These are phyloP conservation scores for Euphonia xanthogaster DNA, from an alignment of 2,797 vertebrate genomes.

Conservation along the genomic window DNA sequence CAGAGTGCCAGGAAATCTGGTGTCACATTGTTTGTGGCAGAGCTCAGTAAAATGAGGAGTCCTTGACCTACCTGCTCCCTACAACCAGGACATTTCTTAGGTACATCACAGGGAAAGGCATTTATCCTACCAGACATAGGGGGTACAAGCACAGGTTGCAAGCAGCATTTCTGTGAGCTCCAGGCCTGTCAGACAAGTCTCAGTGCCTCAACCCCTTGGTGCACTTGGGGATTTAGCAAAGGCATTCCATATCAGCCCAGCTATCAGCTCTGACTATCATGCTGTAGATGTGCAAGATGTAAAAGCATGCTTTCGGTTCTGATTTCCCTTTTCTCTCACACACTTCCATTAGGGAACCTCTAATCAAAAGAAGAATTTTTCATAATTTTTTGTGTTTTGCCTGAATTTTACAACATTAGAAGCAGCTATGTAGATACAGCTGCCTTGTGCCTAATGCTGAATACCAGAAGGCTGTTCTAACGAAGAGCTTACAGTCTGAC, in stretches of 20 bases:
- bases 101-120: background rate
- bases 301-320: constrained; percentile 5
- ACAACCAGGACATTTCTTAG: background rate
- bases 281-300: background rate
- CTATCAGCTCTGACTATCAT: background rate
- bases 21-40: background rate
- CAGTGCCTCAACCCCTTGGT: background rate
- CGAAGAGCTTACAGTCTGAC: background rate
- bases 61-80: background rate
- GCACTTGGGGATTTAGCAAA: background rate
- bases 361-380: background rate
- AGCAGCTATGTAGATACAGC: background rate
- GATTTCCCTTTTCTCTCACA: constrained; percentile 3
- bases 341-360: constrained; percentile 32
- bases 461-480: background rate
- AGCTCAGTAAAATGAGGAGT: background rate
- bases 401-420: background rate
- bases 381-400: background rate
- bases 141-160: background rate
- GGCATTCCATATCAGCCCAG: background rate
- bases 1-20: background rate
- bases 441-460: background rate
- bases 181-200: background rate
- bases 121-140: background rate
- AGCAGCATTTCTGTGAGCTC: background rate